These are phyloP conservation scores for Pristionchus mayeri DNA, from an alignment of 2,888 invertebrate genomes.

Conservation along the genomic window DNA sequence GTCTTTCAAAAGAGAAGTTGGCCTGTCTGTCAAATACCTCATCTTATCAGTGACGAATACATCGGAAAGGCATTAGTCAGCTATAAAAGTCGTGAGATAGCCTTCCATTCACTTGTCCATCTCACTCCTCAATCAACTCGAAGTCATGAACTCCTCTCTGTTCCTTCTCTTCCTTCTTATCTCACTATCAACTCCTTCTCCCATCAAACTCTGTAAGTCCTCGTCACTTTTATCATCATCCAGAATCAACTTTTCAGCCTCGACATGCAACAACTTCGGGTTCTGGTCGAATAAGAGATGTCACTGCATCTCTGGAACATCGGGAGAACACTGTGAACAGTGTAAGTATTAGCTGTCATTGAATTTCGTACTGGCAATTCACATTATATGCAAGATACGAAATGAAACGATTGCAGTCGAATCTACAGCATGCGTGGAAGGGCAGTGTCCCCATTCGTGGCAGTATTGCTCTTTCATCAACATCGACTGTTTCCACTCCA, in stretches of 20 bases:
- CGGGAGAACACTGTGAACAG: not conserved
- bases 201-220: not conserved
- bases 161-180: not conserved
- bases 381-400: too few relatives aligned
- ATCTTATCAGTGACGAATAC: not conserved
- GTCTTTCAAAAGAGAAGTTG: not conserved
- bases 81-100: not conserved
- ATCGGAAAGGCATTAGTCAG: too few relatives aligned
- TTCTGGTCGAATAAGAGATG: not conserved
- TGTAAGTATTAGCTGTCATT: not conserved
- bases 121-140: not conserved
- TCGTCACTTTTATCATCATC: not conserved
- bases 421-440: not conserved
- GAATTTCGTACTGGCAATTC: not conserved
- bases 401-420: too few relatives aligned
- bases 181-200: not conserved
- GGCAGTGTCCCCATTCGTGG: not conserved
- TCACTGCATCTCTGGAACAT: not conserved
- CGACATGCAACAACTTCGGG: not conserved
- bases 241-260: not conserved
- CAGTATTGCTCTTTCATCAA: not conserved
- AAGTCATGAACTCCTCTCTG: not conserved
- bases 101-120: not conserved
- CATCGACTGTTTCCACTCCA: not conserved
- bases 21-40: not conserved